Conservation (phyloP, 2,797 vertebrate species). For the Phrynocephalus guinanensis region DNA sequence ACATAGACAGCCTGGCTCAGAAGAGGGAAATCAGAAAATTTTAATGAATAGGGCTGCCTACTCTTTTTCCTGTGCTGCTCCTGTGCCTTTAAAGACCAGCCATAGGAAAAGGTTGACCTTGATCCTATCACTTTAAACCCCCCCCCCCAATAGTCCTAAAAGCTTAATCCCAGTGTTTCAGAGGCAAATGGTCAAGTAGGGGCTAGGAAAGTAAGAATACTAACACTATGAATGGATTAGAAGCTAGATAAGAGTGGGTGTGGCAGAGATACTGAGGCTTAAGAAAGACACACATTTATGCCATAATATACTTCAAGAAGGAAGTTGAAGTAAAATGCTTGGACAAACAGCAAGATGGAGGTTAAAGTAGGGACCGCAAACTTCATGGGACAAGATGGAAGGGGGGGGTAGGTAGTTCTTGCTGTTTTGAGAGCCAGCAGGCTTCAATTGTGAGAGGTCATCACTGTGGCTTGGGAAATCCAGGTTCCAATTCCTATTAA, state of each 20-base stretch:
- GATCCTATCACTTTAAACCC: not conserved
- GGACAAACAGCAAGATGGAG: not conserved
- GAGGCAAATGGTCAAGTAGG: not conserved
- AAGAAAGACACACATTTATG: not conserved
- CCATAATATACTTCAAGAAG: too few species aligned
- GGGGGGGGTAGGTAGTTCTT: too few species aligned
- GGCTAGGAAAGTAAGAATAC: too few species aligned
- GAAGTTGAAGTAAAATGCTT: not conserved
- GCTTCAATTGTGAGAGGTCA: not conserved
- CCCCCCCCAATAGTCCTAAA: not conserved
- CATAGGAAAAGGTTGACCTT: not conserved
- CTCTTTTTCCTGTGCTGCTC: not conserved
- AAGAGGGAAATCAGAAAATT: not conserved
- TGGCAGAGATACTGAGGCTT: not conserved
- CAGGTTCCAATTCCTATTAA: not conserved
- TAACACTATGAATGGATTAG: not conserved
- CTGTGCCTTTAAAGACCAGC: not conserved
- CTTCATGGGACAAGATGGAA: not conserved
- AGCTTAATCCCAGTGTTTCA: not conserved
- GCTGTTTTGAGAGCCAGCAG: not conserved
- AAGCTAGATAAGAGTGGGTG: not conserved
- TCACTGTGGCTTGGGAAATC: not conserved
- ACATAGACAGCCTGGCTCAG: not conserved
- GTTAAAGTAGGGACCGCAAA: not conserved
- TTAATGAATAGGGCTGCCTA: not conserved